A percentile compares a stretch with the other conserved stretches of the same genome.
Conservation (phyloP, 1,140 invertebrate species). For the Microplitis mediator region DNA sequence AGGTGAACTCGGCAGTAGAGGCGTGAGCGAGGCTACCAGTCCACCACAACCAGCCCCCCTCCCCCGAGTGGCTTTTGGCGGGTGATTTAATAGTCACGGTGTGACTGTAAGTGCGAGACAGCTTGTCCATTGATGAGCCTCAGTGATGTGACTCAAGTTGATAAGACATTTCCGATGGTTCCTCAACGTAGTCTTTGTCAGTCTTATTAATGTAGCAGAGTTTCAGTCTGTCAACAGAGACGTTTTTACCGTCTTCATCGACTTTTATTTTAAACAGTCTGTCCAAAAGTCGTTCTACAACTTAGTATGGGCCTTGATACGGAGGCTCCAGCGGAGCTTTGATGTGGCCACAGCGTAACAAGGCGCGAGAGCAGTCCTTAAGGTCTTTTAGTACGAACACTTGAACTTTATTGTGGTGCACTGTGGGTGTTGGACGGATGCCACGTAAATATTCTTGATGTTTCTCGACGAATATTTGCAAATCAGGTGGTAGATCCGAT, state of each 20-base stretch:
- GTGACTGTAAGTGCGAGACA: background rate
- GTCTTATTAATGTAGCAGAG: constrained; percentile 3
- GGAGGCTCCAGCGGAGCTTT: constrained; percentile 32
- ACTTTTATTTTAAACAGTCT: constrained; percentile 32
- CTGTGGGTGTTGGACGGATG: constrained; percentile 25
- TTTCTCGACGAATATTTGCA: constrained; percentile 25
- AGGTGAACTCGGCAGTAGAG: no score
- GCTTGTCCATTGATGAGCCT: background rate
- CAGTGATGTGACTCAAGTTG: background rate
- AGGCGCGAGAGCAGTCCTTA: constrained; percentile 22
- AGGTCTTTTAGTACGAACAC: background rate
- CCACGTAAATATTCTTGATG: constrained; percentile 24
- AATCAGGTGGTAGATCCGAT: background rate
- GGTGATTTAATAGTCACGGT: background rate
- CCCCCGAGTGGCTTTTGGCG: background rate
- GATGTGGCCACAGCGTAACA: constrained; percentile 25
- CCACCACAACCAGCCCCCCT: background rate
- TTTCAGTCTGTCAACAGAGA: background rate
- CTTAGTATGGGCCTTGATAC: constrained; percentile 36
- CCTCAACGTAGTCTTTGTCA: background rate
- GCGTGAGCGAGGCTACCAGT: no score
- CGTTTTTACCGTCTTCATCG: background rate
- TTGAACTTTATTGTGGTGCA: constrained; percentile 26
- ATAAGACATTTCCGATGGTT: background rate
- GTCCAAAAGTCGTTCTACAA: constrained; percentile 27